phyloP scores from a whole-genome alignment of 2,797 vertebrate genomes.

The Xiphorhynchus erythropygius region DNA sequence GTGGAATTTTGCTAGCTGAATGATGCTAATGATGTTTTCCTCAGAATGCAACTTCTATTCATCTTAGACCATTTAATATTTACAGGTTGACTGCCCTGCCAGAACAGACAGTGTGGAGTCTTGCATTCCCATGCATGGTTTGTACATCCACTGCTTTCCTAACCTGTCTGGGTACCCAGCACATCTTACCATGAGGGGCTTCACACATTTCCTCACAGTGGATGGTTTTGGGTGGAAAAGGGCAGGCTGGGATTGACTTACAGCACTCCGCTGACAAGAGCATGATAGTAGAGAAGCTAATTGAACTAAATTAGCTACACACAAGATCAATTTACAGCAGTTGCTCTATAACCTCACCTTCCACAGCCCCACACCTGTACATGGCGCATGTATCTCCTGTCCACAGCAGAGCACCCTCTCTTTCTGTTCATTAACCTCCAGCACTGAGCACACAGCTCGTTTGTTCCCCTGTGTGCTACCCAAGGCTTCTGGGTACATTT shows the following conservation, averaged over 20 bases:
- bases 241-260: not conserved
- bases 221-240: not conserved
- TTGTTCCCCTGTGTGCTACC: not conserved
- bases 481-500: not conserved
- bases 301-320: not conserved
- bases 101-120: not conserved
- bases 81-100: not conserved
- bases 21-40: not conserved
- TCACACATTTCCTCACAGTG: rapidly evolving
- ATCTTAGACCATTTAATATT: not conserved
- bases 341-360: not conserved
- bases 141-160: rapidly evolving
- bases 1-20: not conserved
- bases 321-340: not conserved
- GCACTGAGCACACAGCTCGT: not conserved
- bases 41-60: not conserved
- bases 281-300: not conserved
- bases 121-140: not conserved
- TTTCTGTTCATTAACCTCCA: not conserved
- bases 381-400: not conserved
- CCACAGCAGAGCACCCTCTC: not conserved
- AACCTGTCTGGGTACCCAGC: rapidly evolving
- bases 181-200: rapidly evolving
- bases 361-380: too few relatives aligned
- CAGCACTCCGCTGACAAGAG: not conserved